phyloP scores from a whole-genome alignment of 1,140 invertebrate genomes.

The Mactra quadrangularis region DNA sequence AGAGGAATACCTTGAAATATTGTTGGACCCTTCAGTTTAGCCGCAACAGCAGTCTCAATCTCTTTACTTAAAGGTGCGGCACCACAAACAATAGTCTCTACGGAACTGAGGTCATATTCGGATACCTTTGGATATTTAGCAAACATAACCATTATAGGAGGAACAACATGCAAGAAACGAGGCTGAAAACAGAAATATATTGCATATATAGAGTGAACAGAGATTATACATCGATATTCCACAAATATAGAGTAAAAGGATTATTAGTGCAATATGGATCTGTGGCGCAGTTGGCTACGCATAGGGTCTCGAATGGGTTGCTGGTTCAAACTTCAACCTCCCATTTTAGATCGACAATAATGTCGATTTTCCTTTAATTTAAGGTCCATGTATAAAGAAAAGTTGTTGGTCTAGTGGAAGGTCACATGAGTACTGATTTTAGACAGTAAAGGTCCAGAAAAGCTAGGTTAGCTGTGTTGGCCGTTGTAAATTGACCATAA shows the following conservation, averaged over 20 bases:
- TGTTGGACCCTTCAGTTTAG: not conserved
- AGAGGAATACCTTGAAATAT: conserved; percentile 38
- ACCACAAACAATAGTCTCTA: conserved; percentile 10
- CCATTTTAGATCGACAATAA: too few species aligned
- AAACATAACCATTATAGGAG: conserved; percentile 48
- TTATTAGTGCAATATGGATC: too few species aligned
- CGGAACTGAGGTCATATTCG: conserved; percentile 28
- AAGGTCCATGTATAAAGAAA: too few species aligned
- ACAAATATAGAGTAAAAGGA: not conserved
- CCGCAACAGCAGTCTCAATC: conserved; percentile 16
- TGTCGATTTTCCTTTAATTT: too few species aligned
- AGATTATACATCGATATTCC: not conserved
- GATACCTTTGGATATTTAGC: conserved; percentile 23
- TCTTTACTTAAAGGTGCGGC: conserved; percentile 42
- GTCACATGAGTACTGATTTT: too few species aligned
- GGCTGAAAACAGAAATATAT: conserved; percentile 18
- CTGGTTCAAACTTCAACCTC: too few species aligned
- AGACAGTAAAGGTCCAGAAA: too few species aligned
- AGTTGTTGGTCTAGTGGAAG: too few species aligned
- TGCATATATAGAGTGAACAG: not conserved
- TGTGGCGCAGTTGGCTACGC: too few species aligned
- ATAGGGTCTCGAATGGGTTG: too few species aligned
- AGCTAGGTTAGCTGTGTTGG: too few species aligned
- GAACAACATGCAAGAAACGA: conserved; percentile 11
- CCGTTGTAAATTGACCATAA: too few species aligned